Conservation (phyloP, 2,113 vertebrate genomes). For the Macquaria australasica region DNA sequence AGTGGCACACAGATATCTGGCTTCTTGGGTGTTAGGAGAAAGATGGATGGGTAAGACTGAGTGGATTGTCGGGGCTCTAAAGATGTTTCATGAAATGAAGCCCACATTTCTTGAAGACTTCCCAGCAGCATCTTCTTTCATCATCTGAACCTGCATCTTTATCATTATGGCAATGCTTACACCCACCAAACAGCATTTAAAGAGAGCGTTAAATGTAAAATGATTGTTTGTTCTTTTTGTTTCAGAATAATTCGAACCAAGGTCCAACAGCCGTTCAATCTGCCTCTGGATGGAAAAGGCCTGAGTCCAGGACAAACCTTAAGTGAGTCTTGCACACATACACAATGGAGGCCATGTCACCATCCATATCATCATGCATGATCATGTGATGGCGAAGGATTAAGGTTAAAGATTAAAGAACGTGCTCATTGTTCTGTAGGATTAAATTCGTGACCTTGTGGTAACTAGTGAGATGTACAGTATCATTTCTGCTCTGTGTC, state of each 20-base stretch:
- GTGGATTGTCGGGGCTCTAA: no score
- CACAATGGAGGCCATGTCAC: neutral
- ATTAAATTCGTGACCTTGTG: constrained; percentile 47
- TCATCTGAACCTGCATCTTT: neutral
- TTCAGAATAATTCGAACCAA: constrained; percentile 93
- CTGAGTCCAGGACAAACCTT: constrained; percentile 91
- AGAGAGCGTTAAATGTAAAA: neutral
- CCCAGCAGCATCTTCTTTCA: neutral
- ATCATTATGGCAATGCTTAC: neutral
- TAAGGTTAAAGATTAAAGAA: constrained; percentile 52
- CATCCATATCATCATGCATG: neutral
- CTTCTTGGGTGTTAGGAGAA: neutral
- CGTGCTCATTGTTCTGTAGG: constrained; percentile 16
- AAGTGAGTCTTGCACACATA: constrained; percentile 83
- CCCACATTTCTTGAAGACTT: neutral
- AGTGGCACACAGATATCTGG: neutral
- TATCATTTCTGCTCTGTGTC: constrained; percentile 6
- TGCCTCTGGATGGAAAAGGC: constrained; percentile 90
- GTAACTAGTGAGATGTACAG: neutral
- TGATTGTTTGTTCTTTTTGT: constrained; percentile 6
- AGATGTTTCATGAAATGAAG: neutral
- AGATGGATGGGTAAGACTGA: neutral
- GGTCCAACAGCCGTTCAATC: constrained; percentile 93
- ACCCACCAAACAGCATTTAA: neutral
- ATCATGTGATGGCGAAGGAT: constrained; percentile 39